Evolutionary conservation across 2,797 vertebrate genomes (phyloP), one percentile per base, ranked within the genome.

Genomic region (Dendrocincla fuliginosa): DNA sequence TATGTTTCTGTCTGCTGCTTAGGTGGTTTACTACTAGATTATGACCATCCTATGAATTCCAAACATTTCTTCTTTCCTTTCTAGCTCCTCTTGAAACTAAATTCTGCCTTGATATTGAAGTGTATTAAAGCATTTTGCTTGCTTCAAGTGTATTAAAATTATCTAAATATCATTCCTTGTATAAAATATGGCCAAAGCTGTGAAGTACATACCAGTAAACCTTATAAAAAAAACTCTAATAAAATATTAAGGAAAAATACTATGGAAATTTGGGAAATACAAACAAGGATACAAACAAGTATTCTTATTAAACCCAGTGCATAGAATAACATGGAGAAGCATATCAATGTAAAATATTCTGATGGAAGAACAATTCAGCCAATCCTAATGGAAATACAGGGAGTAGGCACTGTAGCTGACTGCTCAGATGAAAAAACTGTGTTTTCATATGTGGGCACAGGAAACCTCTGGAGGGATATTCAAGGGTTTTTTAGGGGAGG

Each of bases 11-110:
- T 67, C 83, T 16, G 3, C 32, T 84, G 32, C 59, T 75, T 87
- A 89, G 83, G 85, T 96, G 52, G 27, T 93, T 93, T 91, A 60
- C 82, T 89, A 41, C 49, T 61, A 65, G 35, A 35, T 77, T 74
- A 24, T 33, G 35, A 14, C 12, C 37, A 39, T 68, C 33, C 4
- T 87, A n/a, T 63, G 76, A 67, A 70, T 82, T 78, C 23, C 32
- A 69, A 74, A 41, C 19, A 27, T 73, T 92, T 83, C 16, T 70
- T 42, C 13, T 86, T 82, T 81, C 18, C 28, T 74, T 5, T 73
- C 22, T 55, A 10, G 16, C 85, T 92, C 15, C 25, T 35, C 30
- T 6, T 47, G 55, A 56, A 94, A 81, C 23, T 65, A 57, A 81
- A 89, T 78, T 94, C 46, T 89, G 5, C 9, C 46, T 89, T 78